These are phyloP conservation scores for Mastomys natalensis DNA, from an alignment of 2,113 vertebrate species.

Conservation along the genomic window DNA sequence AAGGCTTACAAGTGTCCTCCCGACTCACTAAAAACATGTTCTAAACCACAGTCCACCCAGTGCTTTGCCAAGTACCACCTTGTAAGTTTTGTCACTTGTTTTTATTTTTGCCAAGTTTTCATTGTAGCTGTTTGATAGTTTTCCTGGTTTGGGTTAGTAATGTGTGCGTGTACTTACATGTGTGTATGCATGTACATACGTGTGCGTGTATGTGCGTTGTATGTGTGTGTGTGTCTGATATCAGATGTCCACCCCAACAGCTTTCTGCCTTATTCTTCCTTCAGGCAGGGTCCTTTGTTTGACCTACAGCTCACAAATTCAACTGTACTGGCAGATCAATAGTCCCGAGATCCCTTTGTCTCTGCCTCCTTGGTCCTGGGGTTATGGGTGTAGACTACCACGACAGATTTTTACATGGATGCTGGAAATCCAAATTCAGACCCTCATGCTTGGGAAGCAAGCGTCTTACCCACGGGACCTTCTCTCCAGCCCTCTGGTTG, in stretches of 20 bases:
- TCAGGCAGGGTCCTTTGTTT: neutral
- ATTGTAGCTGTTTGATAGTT: neutral
- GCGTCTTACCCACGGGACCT: neutral
- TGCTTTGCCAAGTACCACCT: neutral
- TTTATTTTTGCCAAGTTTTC: slow-evolving; percentile 21
- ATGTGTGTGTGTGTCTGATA: no score
- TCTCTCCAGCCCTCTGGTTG: neutral
- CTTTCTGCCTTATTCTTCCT: neutral
- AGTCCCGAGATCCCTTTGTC: neutral
- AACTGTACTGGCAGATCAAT: neutral
- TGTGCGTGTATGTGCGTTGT: neutral
- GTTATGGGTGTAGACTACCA: neutral
- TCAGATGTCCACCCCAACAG: neutral
- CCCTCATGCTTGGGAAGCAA: neutral
- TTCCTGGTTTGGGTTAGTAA: neutral
- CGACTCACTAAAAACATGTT: neutral
- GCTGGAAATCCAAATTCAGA: neutral
- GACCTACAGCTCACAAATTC: no score
- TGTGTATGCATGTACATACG: neutral
- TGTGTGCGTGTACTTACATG: neutral
- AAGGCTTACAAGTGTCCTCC: neutral
- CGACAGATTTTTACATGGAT: neutral
- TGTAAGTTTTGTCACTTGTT: neutral
- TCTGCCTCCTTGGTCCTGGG: no score
- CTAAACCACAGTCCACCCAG: neutral